Conservation (phyloP, 2,113 vertebrate genomes). For the Corydoras sp. region DNA sequence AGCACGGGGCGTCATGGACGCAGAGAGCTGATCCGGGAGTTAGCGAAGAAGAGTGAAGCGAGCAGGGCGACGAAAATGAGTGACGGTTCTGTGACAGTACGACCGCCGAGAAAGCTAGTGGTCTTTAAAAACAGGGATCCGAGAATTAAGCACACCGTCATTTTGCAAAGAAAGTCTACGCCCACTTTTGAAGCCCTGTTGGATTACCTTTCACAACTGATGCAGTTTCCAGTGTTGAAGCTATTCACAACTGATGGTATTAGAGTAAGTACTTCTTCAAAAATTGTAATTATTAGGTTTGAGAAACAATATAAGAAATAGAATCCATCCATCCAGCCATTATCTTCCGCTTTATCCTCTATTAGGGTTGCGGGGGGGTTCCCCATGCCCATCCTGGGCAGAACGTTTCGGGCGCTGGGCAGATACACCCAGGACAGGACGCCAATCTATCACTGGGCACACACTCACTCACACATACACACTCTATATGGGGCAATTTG, state of each 20-base stretch:
- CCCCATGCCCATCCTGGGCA: too few relatives aligned
- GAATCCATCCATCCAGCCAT: too few relatives aligned
- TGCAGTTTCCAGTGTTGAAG: constrained; percentile 81
- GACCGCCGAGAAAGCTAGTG: constrained; percentile 73
- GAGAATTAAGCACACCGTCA: constrained; percentile 55
- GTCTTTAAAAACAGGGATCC: constrained; percentile 85
- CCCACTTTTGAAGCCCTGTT: constrained; percentile 82
- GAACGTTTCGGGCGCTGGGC: too few relatives aligned
- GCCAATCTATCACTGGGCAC: too few relatives aligned
- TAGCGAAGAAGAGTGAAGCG: constrained; percentile 49
- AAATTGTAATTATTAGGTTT: too few relatives aligned
- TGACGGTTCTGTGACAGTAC: constrained; percentile 52
- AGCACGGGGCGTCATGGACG: constrained; percentile 48
- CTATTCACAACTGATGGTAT: constrained; percentile 81
- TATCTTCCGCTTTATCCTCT: too few relatives aligned
- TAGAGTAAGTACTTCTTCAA: constrained; percentile 70
- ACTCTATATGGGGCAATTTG: too few relatives aligned
- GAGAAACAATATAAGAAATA: too few relatives aligned
- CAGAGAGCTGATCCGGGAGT: constrained; percentile 34
- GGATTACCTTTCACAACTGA: constrained; percentile 76
- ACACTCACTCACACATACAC: too few relatives aligned
- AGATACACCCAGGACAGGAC: too few relatives aligned
- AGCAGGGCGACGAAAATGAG: constrained; percentile 48
- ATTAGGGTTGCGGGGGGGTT: too few relatives aligned
- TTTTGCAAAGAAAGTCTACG: constrained; percentile 73